Conservation (phyloP, 2,888 invertebrate genomes). For the Pomacea canaliculata region DNA sequence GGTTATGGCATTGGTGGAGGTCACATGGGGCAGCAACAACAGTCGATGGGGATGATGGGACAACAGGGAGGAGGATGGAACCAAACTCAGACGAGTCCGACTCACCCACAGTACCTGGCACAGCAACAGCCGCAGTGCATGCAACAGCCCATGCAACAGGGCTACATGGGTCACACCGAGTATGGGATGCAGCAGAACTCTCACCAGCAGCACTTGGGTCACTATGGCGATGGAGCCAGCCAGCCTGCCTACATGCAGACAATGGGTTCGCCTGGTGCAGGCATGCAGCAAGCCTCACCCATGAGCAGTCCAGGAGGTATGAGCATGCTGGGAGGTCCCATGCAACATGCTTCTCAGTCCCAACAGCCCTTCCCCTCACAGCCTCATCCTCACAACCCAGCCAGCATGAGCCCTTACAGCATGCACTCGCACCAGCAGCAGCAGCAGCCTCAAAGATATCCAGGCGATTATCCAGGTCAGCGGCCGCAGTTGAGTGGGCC, state of each 20-base stretch:
- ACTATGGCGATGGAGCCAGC: constrained; percentile 28
- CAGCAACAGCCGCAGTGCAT: constrained; percentile 33
- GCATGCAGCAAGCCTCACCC: constrained; percentile 20
- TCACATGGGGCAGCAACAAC: constrained; percentile 30
- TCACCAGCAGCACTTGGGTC: constrained; percentile 37
- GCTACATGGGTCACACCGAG: constrained; percentile 50
- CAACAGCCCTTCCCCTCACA: constrained; percentile 11
- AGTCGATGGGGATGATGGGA: constrained; percentile 38
- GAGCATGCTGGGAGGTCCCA: constrained; percentile 25
- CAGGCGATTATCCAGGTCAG: constrained; percentile 20
- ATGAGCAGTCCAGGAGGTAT: constrained; percentile 26
- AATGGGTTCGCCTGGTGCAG: constrained; percentile 40
- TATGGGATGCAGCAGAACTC: constrained; percentile 45
- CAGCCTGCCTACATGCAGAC: constrained; percentile 43
- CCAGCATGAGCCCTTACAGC: constrained; percentile 19
- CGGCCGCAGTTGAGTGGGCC: constrained; percentile 19
- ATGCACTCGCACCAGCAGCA: constrained; percentile 17
- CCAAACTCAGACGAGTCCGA: constrained; percentile 41
- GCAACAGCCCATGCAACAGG: constrained; percentile 32
- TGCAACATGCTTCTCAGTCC: constrained; percentile 14
- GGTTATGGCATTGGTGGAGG: constrained; percentile 20
- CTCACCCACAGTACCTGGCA: constrained; percentile 39
- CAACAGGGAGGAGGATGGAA: constrained; percentile 40
- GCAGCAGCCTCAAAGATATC: constrained; percentile 36
- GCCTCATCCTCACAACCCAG: constrained; percentile 20